Evolutionary conservation across 2,113 vertebrate species (phyloP), one percentile per base, ranked within the genome.

Genomic region (Tor tambroides): DNA sequence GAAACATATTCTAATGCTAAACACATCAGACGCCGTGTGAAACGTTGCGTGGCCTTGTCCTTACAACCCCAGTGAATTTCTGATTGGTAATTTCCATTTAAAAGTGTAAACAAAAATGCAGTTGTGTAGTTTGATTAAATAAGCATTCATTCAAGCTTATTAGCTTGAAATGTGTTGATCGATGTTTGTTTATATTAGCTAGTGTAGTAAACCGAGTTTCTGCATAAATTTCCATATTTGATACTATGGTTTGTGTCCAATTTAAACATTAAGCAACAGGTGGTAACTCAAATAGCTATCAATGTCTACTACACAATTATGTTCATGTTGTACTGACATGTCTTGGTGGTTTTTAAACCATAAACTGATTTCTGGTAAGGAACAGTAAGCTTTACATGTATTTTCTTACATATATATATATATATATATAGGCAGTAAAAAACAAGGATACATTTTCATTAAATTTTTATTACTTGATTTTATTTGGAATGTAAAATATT

Each of bases 1-100:
- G 71, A 71, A 83, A 83, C 28, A 9, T 21, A 32, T 51, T 69
- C 61, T 80, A 35, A 61, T 32, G 56, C 79, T 43, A 81, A 26
- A 81, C 11, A 43, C 23, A 63, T 65, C n/a, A 41, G 56, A 26
- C 23, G 9, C 3, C 8, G 4, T 12, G 61, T 30, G 38, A 67
- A 81, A 26, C 23, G 11, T 43, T 80, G 10, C 21, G 12, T 12
- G 38, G 38, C 14, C 38, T 63, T 46, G 56, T 43, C n/a, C 3
- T 2, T 65, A 43, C 35, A 82, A 23, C 9, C 5, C 14, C 11
- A 10, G n/a, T 82, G 14, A 46, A 82, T 30, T 67, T 21, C 10
- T n/a, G 26, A 77, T 51, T n/a, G 6, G 21, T 38, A 5, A 80
- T 80, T 61, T 80, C 30, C 21, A 80, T 38, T 32, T 38, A 6